Percentiles rank a stretch among this genome's conserved stretches.
phyloP scores from a whole-genome alignment of 2,113 vertebrate species.

The Nothobranchius furzeri region DNA sequence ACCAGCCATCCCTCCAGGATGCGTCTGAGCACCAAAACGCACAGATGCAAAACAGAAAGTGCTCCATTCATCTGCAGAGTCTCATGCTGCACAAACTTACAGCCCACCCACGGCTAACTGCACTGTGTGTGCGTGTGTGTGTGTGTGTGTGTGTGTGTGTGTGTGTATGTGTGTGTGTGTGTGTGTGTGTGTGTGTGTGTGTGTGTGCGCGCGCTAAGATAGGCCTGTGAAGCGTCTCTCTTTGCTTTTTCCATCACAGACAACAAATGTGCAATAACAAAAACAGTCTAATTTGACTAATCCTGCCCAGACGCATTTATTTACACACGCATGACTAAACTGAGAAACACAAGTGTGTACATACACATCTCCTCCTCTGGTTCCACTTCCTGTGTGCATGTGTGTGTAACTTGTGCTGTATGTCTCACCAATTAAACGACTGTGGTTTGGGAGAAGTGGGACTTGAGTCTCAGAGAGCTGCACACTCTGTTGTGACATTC shows the following conservation, averaged over 20 bases:
- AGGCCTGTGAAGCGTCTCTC: background rate
- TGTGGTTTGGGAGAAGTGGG: constrained; percentile 35
- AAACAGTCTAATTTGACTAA: background rate
- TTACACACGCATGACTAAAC: no score
- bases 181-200: background rate
- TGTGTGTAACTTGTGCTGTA: background rate
- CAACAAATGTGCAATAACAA: background rate
- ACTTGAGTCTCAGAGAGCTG: constrained; percentile 15
- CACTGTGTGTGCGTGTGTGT: background rate
- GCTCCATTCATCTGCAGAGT: background rate
- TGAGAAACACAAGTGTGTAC: background rate
- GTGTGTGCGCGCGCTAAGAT: background rate
- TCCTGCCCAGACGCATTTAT: background rate
- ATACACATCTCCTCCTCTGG: background rate
- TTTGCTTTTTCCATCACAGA: background rate
- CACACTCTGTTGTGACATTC: constrained; percentile 63
- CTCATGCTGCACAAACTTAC: background rate
- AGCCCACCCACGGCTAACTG: background rate
- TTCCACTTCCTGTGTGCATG: background rate
- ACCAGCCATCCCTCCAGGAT: background rate
- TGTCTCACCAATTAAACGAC: constrained; percentile 21
- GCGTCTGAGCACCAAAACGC: background rate
- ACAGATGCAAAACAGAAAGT: background rate
- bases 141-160: background rate
- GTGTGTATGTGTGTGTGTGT: background rate